Base-by-base conservation (phyloP, 2,113 vertebrate species). In the Pithys albifrons region DNA sequence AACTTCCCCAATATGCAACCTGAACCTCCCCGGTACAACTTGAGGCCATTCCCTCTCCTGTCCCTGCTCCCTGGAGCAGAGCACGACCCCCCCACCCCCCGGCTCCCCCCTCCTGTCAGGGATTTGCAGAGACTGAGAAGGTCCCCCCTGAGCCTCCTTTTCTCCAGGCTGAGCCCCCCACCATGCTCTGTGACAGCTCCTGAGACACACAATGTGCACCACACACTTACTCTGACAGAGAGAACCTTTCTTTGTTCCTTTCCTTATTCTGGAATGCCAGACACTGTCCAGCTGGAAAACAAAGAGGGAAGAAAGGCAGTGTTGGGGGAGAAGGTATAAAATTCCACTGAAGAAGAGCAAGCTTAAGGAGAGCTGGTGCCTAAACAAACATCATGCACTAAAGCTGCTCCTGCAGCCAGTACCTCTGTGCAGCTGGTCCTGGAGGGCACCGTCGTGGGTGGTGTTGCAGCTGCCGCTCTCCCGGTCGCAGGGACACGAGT, bases 401-500 rank as follows among this genome's bases (percentile, higher is more conserved):
- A 51, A 65, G 41, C 29, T 77, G 41, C 46, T 88, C 19, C 25
- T 24, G 5, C 18, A 8, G 0, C 8, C 2, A 2, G 6, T 98
- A 99, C 99, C 99, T 99, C 7, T 98, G 66, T 98, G 95, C 43
- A 98, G 45, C 35, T 96, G 97, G 22, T 85, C 39, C 95, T 96
- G 98, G 52, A 91, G 23, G 5, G 96, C 88, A 20, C 5, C 16
- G 1, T 46, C 73, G 3, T 88, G 64, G 14, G 97, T 97, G 94
- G 94, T 4, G 74, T 98, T 98, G 89, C 99, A 99, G 96, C 96
- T 98, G 94, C 99, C 99, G 0, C 98, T 99, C 92, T 94, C 94
- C 0, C 93, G 98, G 91, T 99, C 96, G 22, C 99, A 99, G 49
- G 98, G 98, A 93, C 99, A 99, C 28, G 37, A 76, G 85, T 98